Conservation (phyloP, 1,140 invertebrate species). For the Papilio helenus region DNA sequence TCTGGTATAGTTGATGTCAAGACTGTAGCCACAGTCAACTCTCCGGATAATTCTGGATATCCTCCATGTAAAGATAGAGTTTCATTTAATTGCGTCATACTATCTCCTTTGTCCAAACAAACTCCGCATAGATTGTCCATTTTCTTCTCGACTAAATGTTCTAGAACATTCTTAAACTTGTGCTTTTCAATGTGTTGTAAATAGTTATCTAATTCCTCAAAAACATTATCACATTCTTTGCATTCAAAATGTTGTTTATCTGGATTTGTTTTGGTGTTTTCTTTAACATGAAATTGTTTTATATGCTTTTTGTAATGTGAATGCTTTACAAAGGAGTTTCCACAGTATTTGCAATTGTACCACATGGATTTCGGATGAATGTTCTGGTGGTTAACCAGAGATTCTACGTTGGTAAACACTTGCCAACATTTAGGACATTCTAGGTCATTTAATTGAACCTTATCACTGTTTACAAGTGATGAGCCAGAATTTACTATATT, state of each 20-base stretch:
- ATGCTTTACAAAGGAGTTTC: conserved; percentile 69
- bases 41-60: conserved; percentile 61
- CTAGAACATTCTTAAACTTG: conserved; percentile 67
- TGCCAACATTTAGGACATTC: conserved; percentile 75
- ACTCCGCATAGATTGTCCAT: conserved; percentile 64
- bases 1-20: conserved; percentile 63
- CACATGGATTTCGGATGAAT: conserved; percentile 72
- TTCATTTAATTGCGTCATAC: conserved; percentile 58
- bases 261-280: not conserved
- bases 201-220: conserved; percentile 53
- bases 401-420: conserved; percentile 59
- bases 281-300: conserved; percentile 43
- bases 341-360: conserved; percentile 70
- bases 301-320: conserved; percentile 61
- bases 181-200: conserved; percentile 75
- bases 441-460: conserved; percentile 50
- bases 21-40: conserved; percentile 60
- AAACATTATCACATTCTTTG: conserved; percentile 57
- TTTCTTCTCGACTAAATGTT: conserved; percentile 62
- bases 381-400: conserved; percentile 67
- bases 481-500: conserved; percentile 63
- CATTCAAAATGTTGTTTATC: conserved; percentile 54
- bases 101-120: conserved; percentile 58
- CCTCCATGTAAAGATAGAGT: conserved; percentile 65
- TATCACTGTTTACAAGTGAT: conserved; percentile 40